Conservation (phyloP, 2,888 invertebrate species). For the Ectemnius lituratus region DNA sequence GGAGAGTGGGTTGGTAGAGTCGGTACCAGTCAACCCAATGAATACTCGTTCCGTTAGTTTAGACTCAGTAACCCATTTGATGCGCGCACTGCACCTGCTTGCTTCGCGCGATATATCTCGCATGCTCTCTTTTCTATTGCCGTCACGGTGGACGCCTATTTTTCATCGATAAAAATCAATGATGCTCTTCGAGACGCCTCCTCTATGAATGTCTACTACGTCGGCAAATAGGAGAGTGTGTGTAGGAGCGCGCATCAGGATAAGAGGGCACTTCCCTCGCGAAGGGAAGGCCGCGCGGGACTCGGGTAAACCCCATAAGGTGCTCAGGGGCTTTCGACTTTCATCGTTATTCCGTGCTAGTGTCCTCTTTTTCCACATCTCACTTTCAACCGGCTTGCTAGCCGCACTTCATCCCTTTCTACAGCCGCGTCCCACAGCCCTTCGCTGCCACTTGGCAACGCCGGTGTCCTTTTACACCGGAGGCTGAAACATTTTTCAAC, state of each 20-base stretch:
- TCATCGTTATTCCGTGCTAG: slow-evolving; percentile 55
- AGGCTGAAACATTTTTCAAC: slow-evolving; percentile 30
- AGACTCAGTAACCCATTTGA: not conserved
- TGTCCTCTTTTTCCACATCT: slow-evolving; percentile 26
- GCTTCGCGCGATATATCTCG: slow-evolving; percentile 29
- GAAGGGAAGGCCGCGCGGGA: slow-evolving; percentile 27
- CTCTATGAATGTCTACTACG: slow-evolving; percentile 63
- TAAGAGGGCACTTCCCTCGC: slow-evolving; percentile 55
- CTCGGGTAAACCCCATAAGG: slow-evolving; percentile 58
- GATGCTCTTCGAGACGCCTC: slow-evolving; percentile 54
- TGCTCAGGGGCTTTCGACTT: slow-evolving; percentile 62
- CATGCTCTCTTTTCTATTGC: slow-evolving; percentile 27
- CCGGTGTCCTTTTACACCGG: slow-evolving; percentile 15
- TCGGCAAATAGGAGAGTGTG: slow-evolving; percentile 30
- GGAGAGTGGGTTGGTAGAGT: no score
- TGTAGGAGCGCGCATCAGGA: no score
- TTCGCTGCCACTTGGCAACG: slow-evolving; percentile 22
- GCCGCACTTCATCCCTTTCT: no score
- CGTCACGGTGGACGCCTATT: slow-evolving; percentile 55
- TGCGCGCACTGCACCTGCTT: slow-evolving; percentile 23
- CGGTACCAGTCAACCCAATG: no score
- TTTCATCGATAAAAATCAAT: slow-evolving; percentile 69
- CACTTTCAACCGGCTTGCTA: not conserved
- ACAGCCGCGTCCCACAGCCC: not conserved
- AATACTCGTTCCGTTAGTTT: no score